A percentile compares a stretch with the other conserved stretches of the same genome.
phyloP scores from a whole-genome alignment of 2,113 vertebrate species.

The Leucoraja erinaceus region DNA sequence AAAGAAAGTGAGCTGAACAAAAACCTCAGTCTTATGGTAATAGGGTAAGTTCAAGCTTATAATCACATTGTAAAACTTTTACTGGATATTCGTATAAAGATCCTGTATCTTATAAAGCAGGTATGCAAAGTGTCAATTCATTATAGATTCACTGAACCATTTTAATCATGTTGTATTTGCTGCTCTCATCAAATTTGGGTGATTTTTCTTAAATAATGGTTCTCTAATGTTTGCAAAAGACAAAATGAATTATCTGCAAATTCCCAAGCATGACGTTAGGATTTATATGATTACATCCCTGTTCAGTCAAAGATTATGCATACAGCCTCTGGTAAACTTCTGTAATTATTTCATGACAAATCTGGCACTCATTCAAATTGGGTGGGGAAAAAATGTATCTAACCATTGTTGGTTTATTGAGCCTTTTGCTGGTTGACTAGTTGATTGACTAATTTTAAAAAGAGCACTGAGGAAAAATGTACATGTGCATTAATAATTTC shows the following conservation, averaged over 20 bases:
- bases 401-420: not conserved
- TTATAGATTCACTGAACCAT: not conserved
- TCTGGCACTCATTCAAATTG: not conserved
- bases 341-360: not conserved
- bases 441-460: not conserved
- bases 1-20: not conserved
- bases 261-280: not conserved
- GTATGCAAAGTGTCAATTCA: not conserved
- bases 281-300: not conserved
- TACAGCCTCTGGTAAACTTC: not conserved
- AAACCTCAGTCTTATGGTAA: not conserved
- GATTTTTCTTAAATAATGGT: not conserved
- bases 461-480: not conserved
- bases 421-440: not conserved
- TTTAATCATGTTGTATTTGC: not conserved
- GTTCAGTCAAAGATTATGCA: not conserved
- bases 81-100: not conserved
- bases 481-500: not conserved
- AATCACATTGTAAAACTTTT: not conserved
- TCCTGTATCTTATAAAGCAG: not conserved
- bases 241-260: not conserved
- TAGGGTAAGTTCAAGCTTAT: constrained; percentile 14
- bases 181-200: not conserved
- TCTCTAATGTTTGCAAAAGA: not conserved
- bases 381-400: not conserved